Evolutionary conservation across 30 jellyfish, hydroid and myxozoan genomes (phyloP).

Genomic region (Cassiopea xamachana): DNA sequence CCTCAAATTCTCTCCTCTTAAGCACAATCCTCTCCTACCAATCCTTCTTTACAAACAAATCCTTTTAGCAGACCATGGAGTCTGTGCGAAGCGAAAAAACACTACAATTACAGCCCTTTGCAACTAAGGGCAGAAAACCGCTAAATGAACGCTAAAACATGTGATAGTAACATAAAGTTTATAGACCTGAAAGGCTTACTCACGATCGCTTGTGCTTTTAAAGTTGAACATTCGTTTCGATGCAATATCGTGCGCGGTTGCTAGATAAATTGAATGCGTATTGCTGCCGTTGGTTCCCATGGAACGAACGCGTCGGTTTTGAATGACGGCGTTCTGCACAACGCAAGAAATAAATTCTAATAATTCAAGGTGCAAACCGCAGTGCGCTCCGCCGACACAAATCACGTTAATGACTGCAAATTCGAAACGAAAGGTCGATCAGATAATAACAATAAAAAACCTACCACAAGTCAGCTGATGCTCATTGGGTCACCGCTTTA

Average conservation of each 20-base stretch:
- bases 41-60: not conserved
- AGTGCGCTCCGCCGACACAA: not conserved
- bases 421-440: not conserved
- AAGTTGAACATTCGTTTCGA: not conserved
- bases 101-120: not conserved
- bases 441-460: not conserved
- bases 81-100: not conserved
- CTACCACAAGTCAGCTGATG: conserved; percentile 40
- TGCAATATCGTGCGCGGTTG: not conserved
- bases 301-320: not conserved
- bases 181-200: not conserved
- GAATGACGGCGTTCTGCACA: not conserved
- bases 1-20: not conserved
- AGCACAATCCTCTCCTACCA: not conserved
- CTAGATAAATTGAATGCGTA: not conserved
- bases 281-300: not conserved
- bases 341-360: conserved; percentile 10
- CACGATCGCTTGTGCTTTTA: not conserved
- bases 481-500: conserved; percentile 18
- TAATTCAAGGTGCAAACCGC: conserved; percentile 34
- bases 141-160: not conserved
- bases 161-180: not conserved
- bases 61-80: not conserved
- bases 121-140: not conserved
- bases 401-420: conserved; percentile 16